Conservation (phyloP, 2,888 invertebrate genomes). For the Megastigmus dorsalis region DNA sequence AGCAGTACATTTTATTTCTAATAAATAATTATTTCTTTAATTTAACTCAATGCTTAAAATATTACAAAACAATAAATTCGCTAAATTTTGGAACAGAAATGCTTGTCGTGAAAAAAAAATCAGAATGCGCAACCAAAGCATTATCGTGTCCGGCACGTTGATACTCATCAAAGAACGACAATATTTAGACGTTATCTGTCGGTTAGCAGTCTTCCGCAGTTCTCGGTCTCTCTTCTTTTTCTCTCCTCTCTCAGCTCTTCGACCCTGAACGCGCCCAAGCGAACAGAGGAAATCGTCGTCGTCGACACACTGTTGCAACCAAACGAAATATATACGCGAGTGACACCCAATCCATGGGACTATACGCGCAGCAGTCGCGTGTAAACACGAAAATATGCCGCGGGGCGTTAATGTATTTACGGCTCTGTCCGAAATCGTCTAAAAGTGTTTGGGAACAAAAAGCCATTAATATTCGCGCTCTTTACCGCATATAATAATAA, state of each 20-base stretch:
- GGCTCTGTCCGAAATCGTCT: neutral
- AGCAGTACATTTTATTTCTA: no score
- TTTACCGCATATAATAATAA: slow-evolving; percentile 23
- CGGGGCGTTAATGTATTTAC: slow-evolving; percentile 46
- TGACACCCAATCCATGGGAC: neutral
- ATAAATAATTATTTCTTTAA: no score
- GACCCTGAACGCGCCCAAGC: neutral
- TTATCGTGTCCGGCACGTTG: no score
- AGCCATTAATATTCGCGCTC: slow-evolving; percentile 31
- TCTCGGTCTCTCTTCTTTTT: neutral
- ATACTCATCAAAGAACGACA: neutral
- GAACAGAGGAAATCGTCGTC: slow-evolving; percentile 25
- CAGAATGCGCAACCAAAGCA: no score
- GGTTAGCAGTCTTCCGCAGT: neutral
- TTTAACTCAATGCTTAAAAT: no score
- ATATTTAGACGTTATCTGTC: slow-evolving; percentile 5
- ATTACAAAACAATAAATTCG: neutral
- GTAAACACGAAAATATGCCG: slow-evolving; percentile 31
- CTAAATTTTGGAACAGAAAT: neutral
- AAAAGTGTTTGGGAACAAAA: slow-evolving; percentile 39
- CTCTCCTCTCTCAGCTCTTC: neutral
- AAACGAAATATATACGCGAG: neutral
- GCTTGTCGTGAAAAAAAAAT: neutral
- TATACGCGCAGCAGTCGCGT: neutral
- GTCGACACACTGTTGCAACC: slow-evolving; percentile 2